Conservation (phyloP, 2,888 invertebrate species). For the Drosophila quasianomalipes region DNA sequence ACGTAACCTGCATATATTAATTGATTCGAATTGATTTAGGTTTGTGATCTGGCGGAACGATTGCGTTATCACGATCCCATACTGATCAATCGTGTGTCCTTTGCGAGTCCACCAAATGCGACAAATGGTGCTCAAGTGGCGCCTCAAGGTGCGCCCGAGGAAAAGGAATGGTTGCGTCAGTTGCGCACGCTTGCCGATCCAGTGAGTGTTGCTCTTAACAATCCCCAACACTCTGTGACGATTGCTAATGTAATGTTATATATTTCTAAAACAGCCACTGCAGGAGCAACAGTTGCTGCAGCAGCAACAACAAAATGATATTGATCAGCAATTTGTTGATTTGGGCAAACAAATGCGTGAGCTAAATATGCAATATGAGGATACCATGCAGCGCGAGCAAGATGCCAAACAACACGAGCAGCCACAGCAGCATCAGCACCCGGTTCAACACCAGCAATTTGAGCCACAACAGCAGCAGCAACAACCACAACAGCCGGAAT, state of each 20-base stretch:
- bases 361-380: conserved; percentile 83
- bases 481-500: conserved; percentile 28
- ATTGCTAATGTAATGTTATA: neutral
- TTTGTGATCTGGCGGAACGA: conserved; percentile 87
- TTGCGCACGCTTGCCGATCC: conserved; percentile 77
- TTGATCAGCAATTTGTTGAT: conserved; percentile 84
- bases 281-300: conserved; percentile 39
- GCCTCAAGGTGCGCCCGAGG: conserved; percentile 54
- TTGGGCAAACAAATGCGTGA: conserved; percentile 84
- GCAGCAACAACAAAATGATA: conserved; percentile 62
- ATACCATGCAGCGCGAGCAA: conserved; percentile 53
- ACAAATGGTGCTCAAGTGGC: conserved; percentile 46
- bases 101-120: conserved; percentile 66
- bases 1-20: neutral
- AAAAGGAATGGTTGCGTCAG: conserved; percentile 85
- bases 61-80: conserved; percentile 90
- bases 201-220: conserved; percentile 28
- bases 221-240: neutral
- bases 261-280: conserved; percentile 43
- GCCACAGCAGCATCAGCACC: conserved; percentile 20
- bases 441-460: conserved; percentile 18
- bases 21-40: conserved; percentile 56
- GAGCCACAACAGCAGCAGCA: conserved; percentile 23
- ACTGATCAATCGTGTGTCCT: conserved; percentile 73
- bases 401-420: conserved; percentile 38